phyloP scores from a whole-genome alignment of 1,140 invertebrate species.

The Drosophila subpulchrella region DNA sequence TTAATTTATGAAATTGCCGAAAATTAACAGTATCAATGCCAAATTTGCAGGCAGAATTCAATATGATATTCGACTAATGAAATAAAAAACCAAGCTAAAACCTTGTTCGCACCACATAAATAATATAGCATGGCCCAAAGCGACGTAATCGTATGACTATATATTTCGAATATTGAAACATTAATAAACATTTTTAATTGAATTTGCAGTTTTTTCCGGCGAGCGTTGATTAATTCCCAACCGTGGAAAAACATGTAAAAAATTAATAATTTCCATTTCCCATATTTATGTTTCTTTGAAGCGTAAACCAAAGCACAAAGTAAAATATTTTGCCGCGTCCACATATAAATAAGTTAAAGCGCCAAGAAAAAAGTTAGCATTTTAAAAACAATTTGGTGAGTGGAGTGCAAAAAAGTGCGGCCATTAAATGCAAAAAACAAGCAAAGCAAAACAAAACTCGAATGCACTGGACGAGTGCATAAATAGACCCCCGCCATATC shows the following conservation, averaged over 20 bases:
- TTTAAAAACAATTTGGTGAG: constrained; percentile 74
- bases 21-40: not conserved
- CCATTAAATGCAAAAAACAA: constrained; percentile 55
- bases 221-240: constrained; percentile 49
- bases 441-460: constrained; percentile 73
- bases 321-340: constrained; percentile 56
- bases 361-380: constrained; percentile 55
- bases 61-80: constrained; percentile 2
- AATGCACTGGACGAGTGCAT: constrained; percentile 69
- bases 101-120: constrained; percentile 35
- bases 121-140: constrained; percentile 28
- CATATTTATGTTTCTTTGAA: constrained; percentile 72
- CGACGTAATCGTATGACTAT: constrained; percentile 24
- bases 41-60: not conserved
- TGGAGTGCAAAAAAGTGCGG: constrained; percentile 44
- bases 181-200: constrained; percentile 53
- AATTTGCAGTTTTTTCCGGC: constrained; percentile 27
- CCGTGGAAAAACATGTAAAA: constrained; percentile 34
- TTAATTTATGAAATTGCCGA: constrained; percentile 2
- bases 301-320: constrained; percentile 68
- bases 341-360: constrained; percentile 63
- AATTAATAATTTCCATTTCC: constrained; percentile 60
- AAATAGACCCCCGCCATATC: constrained; percentile 52
- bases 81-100: constrained; percentile 10
- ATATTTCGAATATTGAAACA: constrained; percentile 49